Evolutionary conservation across 2,797 vertebrate species (phyloP).

Genomic region (Pteropus rufus): DNA sequence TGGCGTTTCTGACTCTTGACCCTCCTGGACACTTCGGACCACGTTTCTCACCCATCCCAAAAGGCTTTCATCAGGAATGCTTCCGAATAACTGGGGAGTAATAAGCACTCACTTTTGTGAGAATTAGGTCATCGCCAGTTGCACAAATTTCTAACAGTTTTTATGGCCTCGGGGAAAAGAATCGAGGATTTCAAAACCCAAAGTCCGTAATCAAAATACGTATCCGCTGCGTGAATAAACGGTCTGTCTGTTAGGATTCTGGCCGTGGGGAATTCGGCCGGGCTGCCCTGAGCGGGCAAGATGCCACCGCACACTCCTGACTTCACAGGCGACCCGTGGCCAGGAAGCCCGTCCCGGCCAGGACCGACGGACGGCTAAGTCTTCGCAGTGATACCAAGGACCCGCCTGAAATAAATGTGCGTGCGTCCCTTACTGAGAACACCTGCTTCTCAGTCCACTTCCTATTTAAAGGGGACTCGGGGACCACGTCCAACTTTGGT

Average conservation of each 20-base stretch:
- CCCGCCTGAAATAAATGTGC: not conserved
- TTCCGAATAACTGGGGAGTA: not conserved
- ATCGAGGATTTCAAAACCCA: not conserved
- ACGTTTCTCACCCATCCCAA: not conserved
- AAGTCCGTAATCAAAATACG: not conserved
- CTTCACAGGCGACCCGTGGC: not conserved
- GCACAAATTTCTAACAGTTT: not conserved
- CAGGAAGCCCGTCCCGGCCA: not conserved
- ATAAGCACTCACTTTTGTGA: not conserved
- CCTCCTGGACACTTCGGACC: not conserved
- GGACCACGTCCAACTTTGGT: not conserved
- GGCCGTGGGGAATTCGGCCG: not conserved
- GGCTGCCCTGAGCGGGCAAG: not conserved
- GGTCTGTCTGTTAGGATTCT: not conserved
- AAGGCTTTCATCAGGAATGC: not conserved
- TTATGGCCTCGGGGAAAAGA: not conserved
- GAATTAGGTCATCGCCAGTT: not conserved
- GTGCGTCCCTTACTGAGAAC: not conserved
- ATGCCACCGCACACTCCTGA: not conserved
- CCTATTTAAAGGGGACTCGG: conserved; percentile 6
- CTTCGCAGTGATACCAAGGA: not conserved
- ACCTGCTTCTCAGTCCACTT: conserved; percentile 36
- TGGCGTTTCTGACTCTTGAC: not conserved
- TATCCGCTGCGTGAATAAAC: not conserved
- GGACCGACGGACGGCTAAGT: not conserved